A percentile compares a stretch with the other conserved stretches of the same genome.
Conservation (phyloP, 53 echinoderm and acorn worm genomes). For the Antedon mediterranea region DNA sequence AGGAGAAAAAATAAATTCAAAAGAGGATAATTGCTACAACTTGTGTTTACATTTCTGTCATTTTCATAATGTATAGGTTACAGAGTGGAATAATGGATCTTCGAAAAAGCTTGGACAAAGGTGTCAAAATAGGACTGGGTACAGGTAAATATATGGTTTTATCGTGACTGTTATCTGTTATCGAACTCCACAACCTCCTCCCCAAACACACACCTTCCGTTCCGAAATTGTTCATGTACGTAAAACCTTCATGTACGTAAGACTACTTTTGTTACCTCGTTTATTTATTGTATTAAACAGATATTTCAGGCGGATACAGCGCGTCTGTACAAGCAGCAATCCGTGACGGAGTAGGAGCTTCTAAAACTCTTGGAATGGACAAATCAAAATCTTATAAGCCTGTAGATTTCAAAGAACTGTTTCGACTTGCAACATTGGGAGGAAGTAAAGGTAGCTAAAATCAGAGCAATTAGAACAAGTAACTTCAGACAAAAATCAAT, state of each 20-base stretch:
- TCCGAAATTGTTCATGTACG: too few species aligned
- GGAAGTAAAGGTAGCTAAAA: slow-evolving; percentile 62
- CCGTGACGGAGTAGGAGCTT: slow-evolving; percentile 35
- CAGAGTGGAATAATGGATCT: slow-evolving; percentile 51
- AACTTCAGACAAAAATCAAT: too few species aligned
- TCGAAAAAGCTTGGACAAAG: slow-evolving; percentile 27
- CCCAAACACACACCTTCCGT: too few species aligned
- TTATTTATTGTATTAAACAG: slow-evolving; percentile 13
- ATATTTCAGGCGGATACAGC: slow-evolving; percentile 68
- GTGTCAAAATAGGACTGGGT: slow-evolving; percentile 48
- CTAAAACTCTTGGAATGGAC: slow-evolving; percentile 20
- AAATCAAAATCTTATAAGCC: slow-evolving; percentile 8
- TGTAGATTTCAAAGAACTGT: slow-evolving; percentile 31
- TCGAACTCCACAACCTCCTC: too few species aligned
- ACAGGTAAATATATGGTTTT: slow-evolving; percentile 44
- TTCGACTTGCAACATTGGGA: slow-evolving; percentile 60
- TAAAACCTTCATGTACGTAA: too few species aligned
- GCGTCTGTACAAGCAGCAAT: slow-evolving; percentile 48
- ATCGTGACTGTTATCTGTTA: too few species aligned
- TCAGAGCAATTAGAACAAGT: too few species aligned
- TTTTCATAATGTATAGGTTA: slow-evolving; percentile 13
- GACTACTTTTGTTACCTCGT: too few species aligned
- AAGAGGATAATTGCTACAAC: too few species aligned
- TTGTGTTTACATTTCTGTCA: too few species aligned
- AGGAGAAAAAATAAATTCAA: too few species aligned